Evolutionary conservation across 2,113 vertebrate species (phyloP).

Genomic region (Myotis brandtii): DNA sequence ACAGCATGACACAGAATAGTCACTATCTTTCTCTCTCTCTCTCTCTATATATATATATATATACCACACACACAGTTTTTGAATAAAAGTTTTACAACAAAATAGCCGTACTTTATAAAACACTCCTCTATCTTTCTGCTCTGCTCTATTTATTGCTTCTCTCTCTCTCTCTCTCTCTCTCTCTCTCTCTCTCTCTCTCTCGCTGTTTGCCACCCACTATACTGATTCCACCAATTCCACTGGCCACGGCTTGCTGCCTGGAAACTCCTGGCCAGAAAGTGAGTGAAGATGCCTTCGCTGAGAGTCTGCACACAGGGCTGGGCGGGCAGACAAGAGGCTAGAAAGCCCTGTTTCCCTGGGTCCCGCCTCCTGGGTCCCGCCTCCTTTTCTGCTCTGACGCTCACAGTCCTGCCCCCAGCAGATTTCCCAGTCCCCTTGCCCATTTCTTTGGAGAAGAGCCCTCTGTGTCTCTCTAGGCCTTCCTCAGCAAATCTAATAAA

Average conservation of each 20-base stretch:
- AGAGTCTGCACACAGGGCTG: background rate
- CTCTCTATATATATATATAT: background rate
- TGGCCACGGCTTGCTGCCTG: no score
- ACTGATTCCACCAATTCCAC: background rate
- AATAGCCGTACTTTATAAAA: background rate
- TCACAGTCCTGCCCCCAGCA: background rate
- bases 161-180: no score
- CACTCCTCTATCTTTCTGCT: background rate
- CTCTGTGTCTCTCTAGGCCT: background rate
- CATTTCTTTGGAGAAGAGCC: background rate
- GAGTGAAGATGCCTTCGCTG: fast-evolving
- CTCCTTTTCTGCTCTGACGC: background rate
- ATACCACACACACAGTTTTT: background rate
- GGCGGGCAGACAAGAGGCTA: background rate
- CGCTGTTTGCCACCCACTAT: background rate
- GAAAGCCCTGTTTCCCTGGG: background rate
- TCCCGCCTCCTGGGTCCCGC: background rate
- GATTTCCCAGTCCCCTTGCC: background rate
- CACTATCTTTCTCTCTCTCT: background rate
- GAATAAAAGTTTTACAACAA: background rate
- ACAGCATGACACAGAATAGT: background rate
- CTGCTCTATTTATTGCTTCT: background rate
- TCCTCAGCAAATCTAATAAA: background rate
- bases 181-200: no score
- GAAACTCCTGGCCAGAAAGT: background rate